These are phyloP conservation scores for Hoplias malabaricus DNA, from an alignment of 2,113 vertebrate genomes.

Conservation along the genomic window DNA sequence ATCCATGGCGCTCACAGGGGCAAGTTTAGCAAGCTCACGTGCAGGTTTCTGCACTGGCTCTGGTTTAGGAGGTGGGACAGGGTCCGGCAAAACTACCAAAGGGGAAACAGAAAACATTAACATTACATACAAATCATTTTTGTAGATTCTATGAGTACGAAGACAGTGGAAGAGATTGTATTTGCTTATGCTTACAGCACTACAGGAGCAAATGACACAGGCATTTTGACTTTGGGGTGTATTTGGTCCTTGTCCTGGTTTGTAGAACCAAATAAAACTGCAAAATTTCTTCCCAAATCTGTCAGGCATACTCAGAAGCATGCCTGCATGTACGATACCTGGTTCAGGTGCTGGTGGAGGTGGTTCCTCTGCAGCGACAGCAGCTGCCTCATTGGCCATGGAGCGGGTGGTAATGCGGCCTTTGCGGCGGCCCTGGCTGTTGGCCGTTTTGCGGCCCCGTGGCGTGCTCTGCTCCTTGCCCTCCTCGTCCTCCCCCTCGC, in stretches of 20 bases:
- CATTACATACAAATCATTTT: too few species aligned
- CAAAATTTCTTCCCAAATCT: too few species aligned
- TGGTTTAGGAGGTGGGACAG: constrained; percentile 65
- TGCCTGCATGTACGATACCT: constrained; percentile 61
- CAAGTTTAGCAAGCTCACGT: constrained; percentile 69
- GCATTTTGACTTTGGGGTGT: too few species aligned
- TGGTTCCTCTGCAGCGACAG: constrained; percentile 84
- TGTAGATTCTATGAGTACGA: too few species aligned
- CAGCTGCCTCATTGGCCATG: constrained; percentile 95
- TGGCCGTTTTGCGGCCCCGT: constrained; percentile 94
- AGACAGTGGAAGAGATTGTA: too few species aligned
- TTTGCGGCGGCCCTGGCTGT: constrained; percentile 95
- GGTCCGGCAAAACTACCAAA: constrained; percentile 62
- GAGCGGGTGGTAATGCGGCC: constrained; percentile 96
- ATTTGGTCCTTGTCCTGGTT: too few species aligned
- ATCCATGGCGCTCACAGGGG: constrained; percentile 64
- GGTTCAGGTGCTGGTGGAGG: constrained; percentile 82
- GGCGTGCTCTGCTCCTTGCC: constrained; percentile 89
- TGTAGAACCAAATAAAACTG: too few species aligned
- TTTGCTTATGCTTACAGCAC: too few species aligned
- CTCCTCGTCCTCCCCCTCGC: constrained; percentile 91
- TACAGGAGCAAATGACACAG: too few species aligned
- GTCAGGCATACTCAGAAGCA: too few species aligned
- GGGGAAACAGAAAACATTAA: constrained; percentile 14
- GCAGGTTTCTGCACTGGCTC: constrained; percentile 67